Conservation (phyloP, 2,113 vertebrate species). For the Notothenia coriiceps region DNA sequence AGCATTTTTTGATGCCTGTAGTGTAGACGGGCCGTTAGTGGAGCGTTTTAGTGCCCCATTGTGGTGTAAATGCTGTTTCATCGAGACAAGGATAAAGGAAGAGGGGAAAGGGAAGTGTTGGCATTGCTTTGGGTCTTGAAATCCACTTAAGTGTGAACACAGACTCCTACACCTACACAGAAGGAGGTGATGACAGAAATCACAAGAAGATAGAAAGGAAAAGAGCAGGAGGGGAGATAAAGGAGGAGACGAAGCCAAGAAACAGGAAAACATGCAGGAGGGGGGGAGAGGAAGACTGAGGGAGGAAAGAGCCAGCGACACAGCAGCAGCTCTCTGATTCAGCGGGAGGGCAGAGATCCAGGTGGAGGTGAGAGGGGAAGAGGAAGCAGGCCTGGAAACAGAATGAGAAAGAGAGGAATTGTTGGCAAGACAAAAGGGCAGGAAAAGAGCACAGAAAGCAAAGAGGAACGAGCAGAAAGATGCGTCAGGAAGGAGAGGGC, state of each 20-base stretch:
- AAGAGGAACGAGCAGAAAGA: not conserved
- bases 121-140: not conserved
- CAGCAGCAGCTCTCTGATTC: slow-evolving; percentile 40
- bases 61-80: not conserved
- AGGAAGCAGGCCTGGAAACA: not conserved
- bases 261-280: slow-evolving; percentile 8
- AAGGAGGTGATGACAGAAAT: not conserved
- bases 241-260: slow-evolving; percentile 13
- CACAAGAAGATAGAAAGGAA: not conserved
- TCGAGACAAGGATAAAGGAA: not conserved
- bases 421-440: not conserved
- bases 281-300: slow-evolving; percentile 9
- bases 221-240: not conserved
- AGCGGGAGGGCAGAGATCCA: slow-evolving; percentile 32
- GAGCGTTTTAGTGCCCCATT: not conserved
- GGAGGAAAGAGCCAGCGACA: slow-evolving; percentile 4
- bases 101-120: not conserved
- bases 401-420: not conserved
- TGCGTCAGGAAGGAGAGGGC: not conserved
- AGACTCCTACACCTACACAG: slow-evolving; percentile 8
- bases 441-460: not conserved
- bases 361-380: not conserved
- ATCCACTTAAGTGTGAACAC: not conserved
- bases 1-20: too few species aligned
- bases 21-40: too few species aligned